Base-by-base conservation (phyloP, 2,888 invertebrate genomes). In the Sphaerophoria taeniata region DNA sequence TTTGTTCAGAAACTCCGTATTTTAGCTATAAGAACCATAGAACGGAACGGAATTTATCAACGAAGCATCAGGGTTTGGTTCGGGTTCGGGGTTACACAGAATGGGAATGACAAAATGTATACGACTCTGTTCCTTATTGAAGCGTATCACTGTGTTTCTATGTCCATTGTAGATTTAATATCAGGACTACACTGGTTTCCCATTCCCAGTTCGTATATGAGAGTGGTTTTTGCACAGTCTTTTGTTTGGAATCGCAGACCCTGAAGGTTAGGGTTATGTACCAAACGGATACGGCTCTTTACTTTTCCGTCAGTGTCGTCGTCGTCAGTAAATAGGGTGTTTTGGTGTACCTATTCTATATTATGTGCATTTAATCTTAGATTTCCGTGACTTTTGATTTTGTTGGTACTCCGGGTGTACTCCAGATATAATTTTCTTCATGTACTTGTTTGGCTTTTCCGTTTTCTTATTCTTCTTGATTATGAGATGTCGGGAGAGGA, bases 221-320 rank as follows among this genome's bases (percentile, higher is more conserved):
- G 39, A 11, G 43, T 43, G 39, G 39, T 47, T 47, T 43, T 53
- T 70, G 39, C 43, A 63, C 31, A 56, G 81, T 72, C 81, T 75
- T 75, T 76, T 74, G 78, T 83, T 69, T 83, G 73, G 70, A 79
- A 60, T 79, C 61, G 9, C 56, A 80, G 61, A 84, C 67, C 76
- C 76, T 77, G 85, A 85, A 85, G 85, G 85, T 81, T 85, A 85
- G 81, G 81, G 85, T 77, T 85, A 85, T 76, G 51, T 81, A 63
- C 73, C 56, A 49, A 16, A 75, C 75, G 24, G 39, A 49, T 36
- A 75, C 75, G 24, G 39, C 53, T 67, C 31, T 75, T 49, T 34
- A 65, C 47, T 53, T 74, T 53, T 60, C 60, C 11, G 12, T 24
- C 24, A 24, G 24, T 24, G 24, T 24, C 24, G 24, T 24, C 2